phyloP scores from a whole-genome alignment of 2,888 invertebrate genomes.

The Dryomyza anilis region DNA sequence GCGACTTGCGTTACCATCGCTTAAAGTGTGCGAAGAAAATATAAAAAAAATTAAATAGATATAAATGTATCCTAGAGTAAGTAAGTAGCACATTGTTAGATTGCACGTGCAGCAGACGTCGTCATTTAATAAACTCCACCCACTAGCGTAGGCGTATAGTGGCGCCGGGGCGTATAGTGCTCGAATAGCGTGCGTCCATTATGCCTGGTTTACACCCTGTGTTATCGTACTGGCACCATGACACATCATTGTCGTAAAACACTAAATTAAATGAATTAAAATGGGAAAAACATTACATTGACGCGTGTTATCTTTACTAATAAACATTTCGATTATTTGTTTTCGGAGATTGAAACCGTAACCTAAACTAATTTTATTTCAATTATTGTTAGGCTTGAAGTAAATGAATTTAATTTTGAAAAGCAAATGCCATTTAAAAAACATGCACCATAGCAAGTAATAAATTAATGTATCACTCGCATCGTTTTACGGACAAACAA shows the following conservation, averaged over 20 bases:
- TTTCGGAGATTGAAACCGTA: too few species aligned
- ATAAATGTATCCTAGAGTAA: too few species aligned
- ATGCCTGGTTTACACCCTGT: not conserved
- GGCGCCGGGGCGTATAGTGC: not conserved
- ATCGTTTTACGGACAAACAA: too few species aligned
- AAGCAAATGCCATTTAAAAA: too few species aligned
- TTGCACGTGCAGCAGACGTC: conserved; percentile 18
- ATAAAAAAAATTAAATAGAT: conserved; percentile 5
- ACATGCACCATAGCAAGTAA: too few species aligned
- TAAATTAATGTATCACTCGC: too few species aligned
- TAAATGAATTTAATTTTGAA: not conserved
- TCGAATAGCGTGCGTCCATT: not conserved
- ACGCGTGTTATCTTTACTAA: not conserved
- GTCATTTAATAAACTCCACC: conserved; percentile 6
- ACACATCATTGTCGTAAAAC: not conserved
- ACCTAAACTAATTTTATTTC: too few species aligned
- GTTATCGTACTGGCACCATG: not conserved
- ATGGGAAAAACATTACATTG: conserved; percentile 23
- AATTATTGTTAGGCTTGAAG: too few species aligned
- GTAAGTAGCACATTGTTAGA: conserved; percentile 22
- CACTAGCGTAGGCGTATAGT: not conserved
- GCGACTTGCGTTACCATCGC: too few species aligned
- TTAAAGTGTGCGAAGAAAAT: not conserved
- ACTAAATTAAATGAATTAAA: conserved; percentile 19
- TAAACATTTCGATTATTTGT: too few species aligned